These are phyloP conservation scores for Drosophila recens DNA, from an alignment of 2,888 invertebrate species.

Conservation along the genomic window DNA sequence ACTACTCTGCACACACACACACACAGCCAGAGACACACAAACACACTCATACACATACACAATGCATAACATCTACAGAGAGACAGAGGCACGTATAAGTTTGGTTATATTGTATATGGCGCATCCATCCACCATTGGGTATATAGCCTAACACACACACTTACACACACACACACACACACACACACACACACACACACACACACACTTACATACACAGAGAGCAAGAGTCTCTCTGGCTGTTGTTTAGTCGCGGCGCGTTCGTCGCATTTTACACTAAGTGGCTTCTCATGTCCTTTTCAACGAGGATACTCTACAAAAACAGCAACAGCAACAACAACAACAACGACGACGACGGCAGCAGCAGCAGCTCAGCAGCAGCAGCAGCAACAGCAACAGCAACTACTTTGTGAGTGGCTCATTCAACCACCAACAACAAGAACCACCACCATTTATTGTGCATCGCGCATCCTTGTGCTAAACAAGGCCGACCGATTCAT, in stretches of 20 bases:
- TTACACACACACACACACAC: conserved; percentile 1
- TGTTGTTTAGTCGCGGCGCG: conserved; percentile 68
- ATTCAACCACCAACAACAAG: conserved; percentile 70
- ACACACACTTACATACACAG: conserved; percentile 41
- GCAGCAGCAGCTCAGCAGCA: conserved; percentile 29
- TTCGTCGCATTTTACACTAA: conserved; percentile 78
- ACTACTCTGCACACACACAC: conserved; percentile 54
- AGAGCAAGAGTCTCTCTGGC: conserved; percentile 61
- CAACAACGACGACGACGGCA: conserved; percentile 17
- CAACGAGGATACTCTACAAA: conserved; percentile 73
- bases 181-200: conserved; percentile 35
- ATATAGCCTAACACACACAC: conserved; percentile 42
- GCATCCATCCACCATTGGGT: conserved; percentile 77
- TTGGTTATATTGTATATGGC: conserved; percentile 56
- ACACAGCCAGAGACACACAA: conserved; percentile 32
- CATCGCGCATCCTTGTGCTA: conserved; percentile 46
- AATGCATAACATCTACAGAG: conserved; percentile 6
- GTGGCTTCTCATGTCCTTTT: conserved; percentile 85
- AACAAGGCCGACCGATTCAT: conserved; percentile 45
- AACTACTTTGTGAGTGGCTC: conserved; percentile 72
- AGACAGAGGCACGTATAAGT: conserved; percentile 33
- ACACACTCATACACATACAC: conserved; percentile 44
- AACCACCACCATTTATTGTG: conserved; percentile 61
- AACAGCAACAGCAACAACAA: conserved; percentile 14
- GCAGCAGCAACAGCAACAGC: conserved; percentile 33